A percentile compares a stretch with the other conserved stretches of the same genome.
Conservation (phyloP, 64 coral and sea anemone species). For the Hydrozoanthus tunicans region DNA sequence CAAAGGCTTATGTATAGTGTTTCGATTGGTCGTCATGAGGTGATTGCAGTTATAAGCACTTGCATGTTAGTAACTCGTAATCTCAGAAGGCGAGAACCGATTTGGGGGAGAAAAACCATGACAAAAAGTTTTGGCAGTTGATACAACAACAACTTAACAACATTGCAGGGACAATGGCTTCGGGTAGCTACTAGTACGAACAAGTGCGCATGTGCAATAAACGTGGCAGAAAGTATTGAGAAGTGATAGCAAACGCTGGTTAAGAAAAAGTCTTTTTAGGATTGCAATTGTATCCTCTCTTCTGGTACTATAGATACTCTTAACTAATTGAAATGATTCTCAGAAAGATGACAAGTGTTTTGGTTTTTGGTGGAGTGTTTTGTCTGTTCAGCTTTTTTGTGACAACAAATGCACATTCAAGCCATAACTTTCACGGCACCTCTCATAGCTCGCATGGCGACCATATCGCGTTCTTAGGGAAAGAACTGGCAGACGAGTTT, state of each 20-base stretch:
- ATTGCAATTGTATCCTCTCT: not conserved
- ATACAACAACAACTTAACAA: no score
- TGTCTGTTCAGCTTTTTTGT: constrained; percentile 6
- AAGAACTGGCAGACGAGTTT: constrained; percentile 87
- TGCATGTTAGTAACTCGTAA: no score
- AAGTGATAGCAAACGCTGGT: not conserved
- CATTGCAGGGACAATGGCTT: no score
- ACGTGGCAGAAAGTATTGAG: constrained; percentile 43
- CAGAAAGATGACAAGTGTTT: not conserved
- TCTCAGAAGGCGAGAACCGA: no score
- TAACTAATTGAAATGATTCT: not conserved
- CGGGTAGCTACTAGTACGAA: no score
- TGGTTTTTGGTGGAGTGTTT: not conserved
- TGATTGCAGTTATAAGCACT: no score
- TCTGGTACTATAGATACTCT: not conserved
- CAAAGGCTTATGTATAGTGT: no score
- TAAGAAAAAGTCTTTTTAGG: no score
- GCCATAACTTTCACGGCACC: constrained; percentile 52
- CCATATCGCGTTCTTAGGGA: constrained; percentile 86
- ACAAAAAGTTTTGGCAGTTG: no score
- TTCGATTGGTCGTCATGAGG: no score
- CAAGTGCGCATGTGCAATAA: constrained; percentile 41
- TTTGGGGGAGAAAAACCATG: no score
- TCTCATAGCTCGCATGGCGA: constrained; percentile 70
- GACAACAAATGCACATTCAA: constrained; percentile 52